Percentiles rank a stretch among this genome's conserved stretches.
Evolutionary conservation across 2,113 vertebrate genomes (phyloP).

Genomic region (Murina feae): DNA sequence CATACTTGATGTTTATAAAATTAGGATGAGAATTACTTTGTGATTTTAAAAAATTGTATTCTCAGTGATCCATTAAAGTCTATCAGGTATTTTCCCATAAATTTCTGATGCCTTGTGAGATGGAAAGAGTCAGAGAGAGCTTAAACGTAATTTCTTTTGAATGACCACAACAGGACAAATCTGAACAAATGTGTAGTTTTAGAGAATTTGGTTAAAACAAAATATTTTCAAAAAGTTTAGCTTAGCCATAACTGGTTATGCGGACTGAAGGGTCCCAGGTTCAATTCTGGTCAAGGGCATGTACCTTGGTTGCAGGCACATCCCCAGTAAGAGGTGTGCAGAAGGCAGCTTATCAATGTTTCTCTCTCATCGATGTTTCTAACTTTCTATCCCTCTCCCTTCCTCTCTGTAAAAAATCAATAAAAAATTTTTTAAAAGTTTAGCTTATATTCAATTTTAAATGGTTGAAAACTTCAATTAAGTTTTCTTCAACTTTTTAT

Average conservation of each 20-base stretch:
- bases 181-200: not conserved
- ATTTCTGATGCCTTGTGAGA: not conserved
- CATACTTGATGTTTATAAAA: not conserved
- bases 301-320: no score
- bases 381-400: no score
- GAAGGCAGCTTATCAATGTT: no score
- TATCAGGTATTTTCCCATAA: not conserved
- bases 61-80: not conserved
- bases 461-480: not conserved
- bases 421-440: not conserved
- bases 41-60: not conserved
- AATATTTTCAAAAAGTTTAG: not conserved
- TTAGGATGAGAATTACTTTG: not conserved
- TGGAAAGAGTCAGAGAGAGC: not conserved
- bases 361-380: no score
- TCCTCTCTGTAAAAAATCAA: no score
- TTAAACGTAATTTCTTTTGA: not conserved
- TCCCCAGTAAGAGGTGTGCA: no score
- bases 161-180: not conserved
- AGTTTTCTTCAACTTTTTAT: not conserved
- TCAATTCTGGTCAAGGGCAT: no score
- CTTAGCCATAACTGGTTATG: no score
- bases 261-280: no score
- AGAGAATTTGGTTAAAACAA: not conserved
- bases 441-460: not conserved